Conservation (phyloP, 1,140 invertebrate species). For the Drosophila pruinosa region DNA sequence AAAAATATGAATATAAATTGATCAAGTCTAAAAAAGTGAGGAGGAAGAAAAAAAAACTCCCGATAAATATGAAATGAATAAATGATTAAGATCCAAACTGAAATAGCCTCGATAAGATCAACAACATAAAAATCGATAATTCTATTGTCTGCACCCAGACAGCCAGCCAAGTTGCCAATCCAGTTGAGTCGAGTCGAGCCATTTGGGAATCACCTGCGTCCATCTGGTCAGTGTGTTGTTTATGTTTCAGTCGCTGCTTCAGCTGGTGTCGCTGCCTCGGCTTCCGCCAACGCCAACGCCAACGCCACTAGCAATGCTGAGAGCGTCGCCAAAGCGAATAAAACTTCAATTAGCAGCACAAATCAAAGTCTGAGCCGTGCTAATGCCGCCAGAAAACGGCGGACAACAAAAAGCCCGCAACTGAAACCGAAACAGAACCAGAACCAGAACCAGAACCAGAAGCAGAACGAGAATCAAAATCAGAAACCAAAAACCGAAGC, state of each 20-base stretch:
- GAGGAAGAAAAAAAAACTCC: too few relatives aligned
- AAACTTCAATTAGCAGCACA: conserved; percentile 70
- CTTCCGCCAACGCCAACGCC: background rate
- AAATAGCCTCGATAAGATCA: background rate
- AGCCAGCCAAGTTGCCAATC: background rate
- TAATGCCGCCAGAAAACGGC: conserved; percentile 39
- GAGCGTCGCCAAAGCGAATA: conserved; percentile 33
- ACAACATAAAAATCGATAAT: background rate
- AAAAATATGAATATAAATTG: too few relatives aligned
- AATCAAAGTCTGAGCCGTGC: conserved; percentile 61
- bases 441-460: conserved; percentile 6
- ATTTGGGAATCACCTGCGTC: conserved; percentile 20
- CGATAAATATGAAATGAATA: background rate
- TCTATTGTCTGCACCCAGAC: background rate
- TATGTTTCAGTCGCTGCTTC: background rate
- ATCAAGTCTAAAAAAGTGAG: too few relatives aligned
- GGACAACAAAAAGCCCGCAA: conserved; percentile 12
- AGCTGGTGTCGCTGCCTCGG: background rate
- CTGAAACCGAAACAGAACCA: conserved; percentile 15
- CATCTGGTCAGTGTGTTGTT: background rate
- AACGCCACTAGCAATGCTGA: too few relatives aligned
- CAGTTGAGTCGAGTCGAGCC: background rate
- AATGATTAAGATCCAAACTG: background rate
- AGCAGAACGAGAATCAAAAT: conserved; percentile 14
- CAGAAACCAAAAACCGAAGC: conserved; percentile 41